Conservation (phyloP, 2,797 vertebrate genomes). For the Platalea minor region DNA sequence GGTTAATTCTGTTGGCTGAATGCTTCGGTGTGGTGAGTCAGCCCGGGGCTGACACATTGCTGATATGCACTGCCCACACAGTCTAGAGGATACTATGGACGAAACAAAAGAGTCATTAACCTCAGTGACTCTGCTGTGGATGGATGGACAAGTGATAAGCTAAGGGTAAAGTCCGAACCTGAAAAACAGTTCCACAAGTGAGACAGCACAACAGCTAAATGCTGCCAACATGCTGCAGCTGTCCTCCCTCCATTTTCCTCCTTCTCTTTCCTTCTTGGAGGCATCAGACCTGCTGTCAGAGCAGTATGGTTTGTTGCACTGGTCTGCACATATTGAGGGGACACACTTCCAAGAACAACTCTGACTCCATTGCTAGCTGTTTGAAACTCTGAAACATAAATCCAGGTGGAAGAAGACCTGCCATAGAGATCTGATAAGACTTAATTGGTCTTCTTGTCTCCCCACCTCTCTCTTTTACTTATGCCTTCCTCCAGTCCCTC, state of each 20-base stretch:
- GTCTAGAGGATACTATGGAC: background rate
- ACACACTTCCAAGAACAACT: background rate
- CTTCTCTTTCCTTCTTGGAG: background rate
- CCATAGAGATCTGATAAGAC: background rate
- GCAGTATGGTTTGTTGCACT: background rate
- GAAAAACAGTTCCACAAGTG: background rate
- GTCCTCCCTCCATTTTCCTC: background rate
- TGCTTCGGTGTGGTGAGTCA: background rate
- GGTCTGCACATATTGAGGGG: background rate
- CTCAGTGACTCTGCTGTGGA: background rate
- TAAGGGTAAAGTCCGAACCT: background rate
- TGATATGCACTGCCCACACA: background rate
- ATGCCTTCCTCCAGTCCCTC: background rate
- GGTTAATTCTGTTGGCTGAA: background rate
- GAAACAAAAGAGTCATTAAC: background rate
- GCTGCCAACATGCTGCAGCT: background rate
- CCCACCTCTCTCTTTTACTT: background rate
- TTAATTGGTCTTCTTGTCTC: background rate
- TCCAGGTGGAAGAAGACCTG: background rate
- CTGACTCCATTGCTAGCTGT: background rate
- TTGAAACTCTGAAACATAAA: background rate
- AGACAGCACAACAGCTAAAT: background rate
- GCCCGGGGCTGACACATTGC: background rate
- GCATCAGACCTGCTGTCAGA: background rate
- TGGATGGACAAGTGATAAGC: background rate